phyloP scores from a whole-genome alignment of 2,797 vertebrate genomes.

The Florisuga fusca region DNA sequence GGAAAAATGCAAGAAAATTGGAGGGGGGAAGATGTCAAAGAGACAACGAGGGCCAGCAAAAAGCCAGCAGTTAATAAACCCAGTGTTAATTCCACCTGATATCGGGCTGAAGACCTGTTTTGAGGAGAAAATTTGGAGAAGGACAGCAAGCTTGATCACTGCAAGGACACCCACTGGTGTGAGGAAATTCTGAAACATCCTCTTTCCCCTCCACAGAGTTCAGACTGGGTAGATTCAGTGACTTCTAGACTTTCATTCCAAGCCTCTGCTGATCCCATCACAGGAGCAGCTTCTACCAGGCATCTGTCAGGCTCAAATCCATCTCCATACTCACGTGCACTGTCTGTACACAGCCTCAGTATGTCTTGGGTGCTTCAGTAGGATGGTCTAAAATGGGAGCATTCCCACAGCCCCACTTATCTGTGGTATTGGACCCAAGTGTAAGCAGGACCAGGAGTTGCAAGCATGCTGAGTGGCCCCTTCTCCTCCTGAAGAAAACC shows the following conservation, averaged over 20 bases:
- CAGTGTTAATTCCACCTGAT: neutral
- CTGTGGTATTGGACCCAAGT: neutral
- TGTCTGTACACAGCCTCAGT: neutral
- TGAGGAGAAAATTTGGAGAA: neutral
- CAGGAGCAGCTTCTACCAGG: neutral
- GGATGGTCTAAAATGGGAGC: accelerated
- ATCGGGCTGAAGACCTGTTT: neutral
- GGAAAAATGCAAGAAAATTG: neutral
- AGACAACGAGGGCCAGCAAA: accelerated
- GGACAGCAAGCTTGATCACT: neutral
- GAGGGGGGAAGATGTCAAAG: neutral
- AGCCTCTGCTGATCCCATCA: neutral
- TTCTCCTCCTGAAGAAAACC: neutral
- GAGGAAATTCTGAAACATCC: neutral
- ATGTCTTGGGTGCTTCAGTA: neutral
- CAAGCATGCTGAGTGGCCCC: neutral
- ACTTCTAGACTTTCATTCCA: neutral
- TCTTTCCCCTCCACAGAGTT: neutral
- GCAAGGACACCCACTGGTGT: accelerated
- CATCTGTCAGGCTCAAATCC: neutral
- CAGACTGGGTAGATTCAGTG: neutral
- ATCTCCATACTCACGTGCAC: neutral
- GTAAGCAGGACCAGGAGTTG: neutral
- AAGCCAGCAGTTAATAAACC: neutral
- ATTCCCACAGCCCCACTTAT: neutral